These are phyloP conservation scores for Tinea semifulvella DNA, from an alignment of 2,888 invertebrate genomes.

Conservation along the genomic window DNA sequence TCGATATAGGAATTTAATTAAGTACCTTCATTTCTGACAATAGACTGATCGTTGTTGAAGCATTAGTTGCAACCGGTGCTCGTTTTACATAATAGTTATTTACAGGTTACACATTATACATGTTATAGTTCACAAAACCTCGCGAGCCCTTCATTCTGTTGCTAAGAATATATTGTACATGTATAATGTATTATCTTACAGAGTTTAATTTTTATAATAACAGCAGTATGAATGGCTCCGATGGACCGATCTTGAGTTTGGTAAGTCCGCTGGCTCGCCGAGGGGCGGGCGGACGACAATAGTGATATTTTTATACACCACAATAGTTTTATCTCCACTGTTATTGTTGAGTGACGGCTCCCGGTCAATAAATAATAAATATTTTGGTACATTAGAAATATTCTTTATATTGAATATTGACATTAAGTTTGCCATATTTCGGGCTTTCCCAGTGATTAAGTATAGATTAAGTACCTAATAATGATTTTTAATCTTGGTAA, in stretches of 20 bases:
- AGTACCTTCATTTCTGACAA: conserved; percentile 63
- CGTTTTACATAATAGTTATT: conserved; percentile 63
- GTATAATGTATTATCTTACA: conserved; percentile 21
- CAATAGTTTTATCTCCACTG: conserved; percentile 64
- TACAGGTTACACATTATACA: conserved; percentile 52
- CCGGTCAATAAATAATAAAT: conserved; percentile 34
- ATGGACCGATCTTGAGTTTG: conserved; percentile 27
- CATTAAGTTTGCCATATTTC: neutral
- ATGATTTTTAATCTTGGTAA: neutral
- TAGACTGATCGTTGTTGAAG: conserved; percentile 65
- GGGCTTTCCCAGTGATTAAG: conserved; percentile 1
- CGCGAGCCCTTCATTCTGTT: neutral
- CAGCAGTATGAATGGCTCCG: neutral
- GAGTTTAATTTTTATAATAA: conserved; percentile 41
- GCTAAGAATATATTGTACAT: neutral
- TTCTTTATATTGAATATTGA: too few relatives aligned
- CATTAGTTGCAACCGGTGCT: conserved; percentile 66
- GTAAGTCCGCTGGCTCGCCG: conserved; percentile 27
- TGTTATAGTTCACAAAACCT: neutral
- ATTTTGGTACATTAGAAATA: neutral
- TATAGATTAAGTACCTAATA: conserved; percentile 1
- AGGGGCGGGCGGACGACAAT: conserved; percentile 43
- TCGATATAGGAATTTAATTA: neutral
- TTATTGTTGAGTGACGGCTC: conserved; percentile 64
- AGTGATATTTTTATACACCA: conserved; percentile 65